Evolutionary conservation across 2,113 vertebrate genomes (phyloP).

Genomic region (Copsychus sechellarum): DNA sequence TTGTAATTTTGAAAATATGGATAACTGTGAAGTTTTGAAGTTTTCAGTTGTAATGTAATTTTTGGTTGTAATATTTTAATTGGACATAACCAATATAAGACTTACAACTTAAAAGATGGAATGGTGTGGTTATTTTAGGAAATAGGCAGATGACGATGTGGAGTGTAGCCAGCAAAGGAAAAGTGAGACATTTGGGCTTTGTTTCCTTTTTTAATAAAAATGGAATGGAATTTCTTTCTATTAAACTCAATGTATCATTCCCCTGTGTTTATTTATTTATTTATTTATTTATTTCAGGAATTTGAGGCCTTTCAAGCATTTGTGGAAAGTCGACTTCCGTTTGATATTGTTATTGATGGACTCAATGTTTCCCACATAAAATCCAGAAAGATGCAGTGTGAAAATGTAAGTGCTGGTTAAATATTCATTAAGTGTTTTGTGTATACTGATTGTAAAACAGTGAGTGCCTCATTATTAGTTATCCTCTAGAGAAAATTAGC

Average conservation of each 20-base stretch:
- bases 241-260: neutral
- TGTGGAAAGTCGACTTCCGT: conserved; percentile 78
- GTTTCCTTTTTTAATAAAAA: neutral
- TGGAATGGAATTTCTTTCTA: neutral
- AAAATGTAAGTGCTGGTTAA: conserved; percentile 81
- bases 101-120: neutral
- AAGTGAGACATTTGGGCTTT: neutral
- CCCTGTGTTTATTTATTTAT: neutral
- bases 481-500: neutral
- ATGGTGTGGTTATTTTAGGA: neutral
- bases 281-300: conserved; percentile 78
- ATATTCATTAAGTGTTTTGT: conserved; percentile 38
- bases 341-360: conserved; percentile 92
- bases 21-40: neutral
- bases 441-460: neutral
- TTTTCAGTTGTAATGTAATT: neutral
- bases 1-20: neutral
- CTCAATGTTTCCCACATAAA: conserved; percentile 86
- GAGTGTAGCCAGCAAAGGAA: neutral
- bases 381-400: conserved; percentile 70
- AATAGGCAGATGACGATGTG: neutral
- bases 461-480: conserved; percentile 38
- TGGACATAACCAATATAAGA: neutral
- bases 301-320: conserved; percentile 86
- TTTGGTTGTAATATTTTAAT: neutral